These are phyloP conservation scores for Collichthys lucidus DNA, from an alignment of 2,113 vertebrate genomes.

Conservation along the genomic window DNA sequence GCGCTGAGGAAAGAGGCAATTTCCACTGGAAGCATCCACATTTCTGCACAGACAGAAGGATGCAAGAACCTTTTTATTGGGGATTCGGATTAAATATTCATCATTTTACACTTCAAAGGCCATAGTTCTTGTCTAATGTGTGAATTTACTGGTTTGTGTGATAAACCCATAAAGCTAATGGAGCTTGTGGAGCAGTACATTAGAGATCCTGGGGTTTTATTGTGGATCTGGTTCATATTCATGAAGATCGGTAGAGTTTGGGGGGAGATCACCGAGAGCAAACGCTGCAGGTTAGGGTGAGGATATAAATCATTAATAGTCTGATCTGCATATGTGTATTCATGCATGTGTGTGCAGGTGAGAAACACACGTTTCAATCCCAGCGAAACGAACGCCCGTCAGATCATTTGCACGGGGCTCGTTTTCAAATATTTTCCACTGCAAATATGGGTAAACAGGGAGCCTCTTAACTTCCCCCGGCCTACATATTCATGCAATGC, in stretches of 20 bases:
- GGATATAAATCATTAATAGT: conserved; percentile 63
- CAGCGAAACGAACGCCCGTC: neutral
- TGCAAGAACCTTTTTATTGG: conserved; percentile 42
- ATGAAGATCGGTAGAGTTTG: conserved; percentile 52
- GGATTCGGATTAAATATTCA: conserved; percentile 59
- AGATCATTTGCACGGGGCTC: conserved; percentile 7
- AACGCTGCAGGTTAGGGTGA: conserved; percentile 64
- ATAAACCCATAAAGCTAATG: conserved; percentile 55
- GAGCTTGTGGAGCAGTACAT: conserved; percentile 40
- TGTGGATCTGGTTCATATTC: conserved; percentile 57
- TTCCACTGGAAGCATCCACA: conserved; percentile 33
- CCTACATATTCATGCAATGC: conserved; percentile 42
- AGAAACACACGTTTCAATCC: conserved; percentile 2
- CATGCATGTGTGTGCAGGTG: conserved; percentile 30
- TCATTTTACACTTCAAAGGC: conserved; percentile 63
- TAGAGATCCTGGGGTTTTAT: conserved; percentile 34
- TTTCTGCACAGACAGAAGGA: conserved; percentile 18
- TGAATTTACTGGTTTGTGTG: conserved; percentile 50
- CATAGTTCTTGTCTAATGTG: conserved; percentile 38
- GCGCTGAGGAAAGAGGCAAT: conserved; percentile 33
- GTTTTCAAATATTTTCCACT: conserved; percentile 35
- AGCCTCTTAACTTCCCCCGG: conserved; percentile 30
- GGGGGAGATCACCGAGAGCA: conserved; percentile 41
- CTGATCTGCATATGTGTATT: conserved; percentile 57
- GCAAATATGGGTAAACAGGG: conserved; percentile 9